Percentiles rank a stretch among this genome's conserved stretches.
Conservation (phyloP, 2,113 vertebrate genomes). For the Platycercus adscitus region DNA sequence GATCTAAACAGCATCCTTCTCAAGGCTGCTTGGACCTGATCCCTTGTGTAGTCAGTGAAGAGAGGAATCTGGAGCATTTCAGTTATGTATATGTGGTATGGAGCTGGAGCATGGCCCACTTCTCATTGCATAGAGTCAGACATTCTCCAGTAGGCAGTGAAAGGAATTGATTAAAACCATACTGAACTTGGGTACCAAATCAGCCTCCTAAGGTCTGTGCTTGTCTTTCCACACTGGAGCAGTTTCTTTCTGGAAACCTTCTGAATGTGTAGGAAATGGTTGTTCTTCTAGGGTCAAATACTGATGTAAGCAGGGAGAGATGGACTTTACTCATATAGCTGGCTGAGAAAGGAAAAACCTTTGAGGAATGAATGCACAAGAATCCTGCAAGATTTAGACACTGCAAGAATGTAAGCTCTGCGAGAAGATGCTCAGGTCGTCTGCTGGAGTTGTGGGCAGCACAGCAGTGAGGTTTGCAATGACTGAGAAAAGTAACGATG, state of each 20-base stretch:
- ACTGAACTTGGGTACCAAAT: not conserved
- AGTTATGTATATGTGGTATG: fast-evolving
- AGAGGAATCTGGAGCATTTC: not conserved
- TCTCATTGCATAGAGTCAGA: not conserved
- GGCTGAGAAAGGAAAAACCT: not conserved
- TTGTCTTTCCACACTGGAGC: not conserved
- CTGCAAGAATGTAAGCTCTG: not conserved
- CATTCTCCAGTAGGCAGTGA: not conserved
- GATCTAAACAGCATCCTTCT: not conserved
- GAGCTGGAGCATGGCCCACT: not conserved
- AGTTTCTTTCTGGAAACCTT: not conserved
- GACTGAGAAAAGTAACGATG: not conserved
- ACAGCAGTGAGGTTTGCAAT: not conserved
- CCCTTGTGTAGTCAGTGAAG: not conserved
- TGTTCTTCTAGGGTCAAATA: not conserved
- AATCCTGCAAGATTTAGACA: not conserved
- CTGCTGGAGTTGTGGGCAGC: not conserved
- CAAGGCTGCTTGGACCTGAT: not conserved
- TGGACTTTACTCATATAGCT: not conserved
- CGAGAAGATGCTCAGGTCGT: not conserved
- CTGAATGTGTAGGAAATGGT: not conserved
- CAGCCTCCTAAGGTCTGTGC: not conserved
- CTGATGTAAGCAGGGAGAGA: not conserved
- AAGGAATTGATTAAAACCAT: not conserved
- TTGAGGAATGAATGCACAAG: not conserved